Evolutionary conservation across 2,113 vertebrate genomes (phyloP), one percentile per base, ranked within the genome.

Genomic region (Stomatorhinus ivindoensis): DNA sequence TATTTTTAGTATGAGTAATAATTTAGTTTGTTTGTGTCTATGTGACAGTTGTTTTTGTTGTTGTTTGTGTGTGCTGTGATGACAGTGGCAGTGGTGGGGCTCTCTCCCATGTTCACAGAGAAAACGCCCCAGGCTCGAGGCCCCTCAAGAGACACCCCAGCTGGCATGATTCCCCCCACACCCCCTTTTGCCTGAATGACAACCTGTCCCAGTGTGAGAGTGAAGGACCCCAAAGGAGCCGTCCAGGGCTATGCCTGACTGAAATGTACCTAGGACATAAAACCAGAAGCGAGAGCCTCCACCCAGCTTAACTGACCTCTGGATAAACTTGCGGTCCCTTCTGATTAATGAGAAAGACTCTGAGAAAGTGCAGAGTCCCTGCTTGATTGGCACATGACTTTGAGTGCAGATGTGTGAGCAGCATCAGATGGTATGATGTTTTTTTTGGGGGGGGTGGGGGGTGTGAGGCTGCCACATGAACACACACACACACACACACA

Each of bases 191-290:
- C 27, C 48, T 55, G 65, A 89, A 48, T 83, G 88, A 83, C 88
- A 82, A 48, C 69, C 88, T 35, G 27, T 89, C 73, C 88, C 88
- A 53, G 27, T 83, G 48, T 2, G 88, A 83, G 31, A 11, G 6
- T 42, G 35, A 89, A 44, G 48, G 88, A 83, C 88, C 86, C 51
- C 48, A 50, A 35, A 80, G 47, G 69, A 88, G 46, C 31, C 17
- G 8, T 88, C 65, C 88, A 82, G n/a, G n/a, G 15, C 88, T 31
- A 4, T 76, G 88, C 88, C 88, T 80, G 31, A 82, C 31, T 88
- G 88, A 44, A 50, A 19, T 53, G 11, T 53, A 0, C 4, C 15
- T 19, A 31, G 27, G 31, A 51, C n/a, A 55, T 35, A 35, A 39
- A 53, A 5, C 86, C 48, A n/a, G 55, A 46, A 48, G 42, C 9